Evolutionary conservation across 2,113 vertebrate genomes (phyloP).

Genomic region (Phyllostomus discolor): DNA sequence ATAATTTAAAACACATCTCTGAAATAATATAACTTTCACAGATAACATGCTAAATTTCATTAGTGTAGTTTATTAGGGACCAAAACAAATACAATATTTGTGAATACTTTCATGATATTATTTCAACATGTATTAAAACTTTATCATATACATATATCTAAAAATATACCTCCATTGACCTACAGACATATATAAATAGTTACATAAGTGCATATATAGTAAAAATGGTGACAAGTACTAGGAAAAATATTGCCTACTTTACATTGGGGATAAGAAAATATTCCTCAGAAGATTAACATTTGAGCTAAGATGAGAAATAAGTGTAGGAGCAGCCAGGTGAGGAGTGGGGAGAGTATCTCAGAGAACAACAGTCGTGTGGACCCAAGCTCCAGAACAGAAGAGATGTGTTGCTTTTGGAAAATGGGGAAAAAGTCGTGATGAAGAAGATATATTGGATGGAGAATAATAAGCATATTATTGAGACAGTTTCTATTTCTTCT

Average conservation of each 20-base stretch:
- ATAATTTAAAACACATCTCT: background rate
- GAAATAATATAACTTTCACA: background rate
- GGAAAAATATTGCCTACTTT: background rate
- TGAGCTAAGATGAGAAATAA: background rate
- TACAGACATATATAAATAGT: background rate
- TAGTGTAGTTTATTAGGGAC: background rate
- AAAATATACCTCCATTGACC: background rate
- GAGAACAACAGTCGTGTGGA: background rate
- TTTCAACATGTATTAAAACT: background rate
- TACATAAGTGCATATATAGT: background rate
- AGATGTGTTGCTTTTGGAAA: background rate
- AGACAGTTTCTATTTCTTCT: background rate
- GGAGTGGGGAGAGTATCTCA: background rate
- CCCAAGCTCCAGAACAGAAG: background rate
- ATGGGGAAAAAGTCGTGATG: background rate
- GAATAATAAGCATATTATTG: background rate
- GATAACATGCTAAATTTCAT: background rate
- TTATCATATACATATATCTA: background rate
- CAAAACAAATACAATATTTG: background rate
- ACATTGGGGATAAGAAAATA: background rate
- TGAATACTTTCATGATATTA: too few species aligned
- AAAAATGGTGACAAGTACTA: background rate
- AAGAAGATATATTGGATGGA: background rate
- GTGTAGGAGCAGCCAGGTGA: background rate
- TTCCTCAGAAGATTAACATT: background rate